Base-by-base conservation (phyloP, 2,113 vertebrate species). In the Hyperoodon ampullatus region DNA sequence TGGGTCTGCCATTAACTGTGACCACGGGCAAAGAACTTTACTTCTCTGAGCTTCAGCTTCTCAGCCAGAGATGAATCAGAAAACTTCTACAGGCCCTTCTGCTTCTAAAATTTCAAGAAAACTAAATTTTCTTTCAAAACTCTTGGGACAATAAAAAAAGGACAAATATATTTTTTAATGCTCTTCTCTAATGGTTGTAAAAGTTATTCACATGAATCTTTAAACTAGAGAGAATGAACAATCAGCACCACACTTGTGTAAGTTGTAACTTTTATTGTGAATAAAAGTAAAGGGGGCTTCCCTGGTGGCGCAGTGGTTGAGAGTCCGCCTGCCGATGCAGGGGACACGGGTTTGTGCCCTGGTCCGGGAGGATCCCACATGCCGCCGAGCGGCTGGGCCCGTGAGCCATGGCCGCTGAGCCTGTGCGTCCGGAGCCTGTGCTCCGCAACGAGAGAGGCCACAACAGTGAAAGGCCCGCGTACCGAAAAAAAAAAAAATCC, bases 101-200 rank as follows among this genome's bases (percentile, higher is more conserved):
- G 4, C 4, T 80, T 95, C 82, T 72, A 90, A 88, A 92, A 84
- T 70, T 30, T 71, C 30, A 84, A 94, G 26, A 78, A 95, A 80
- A 86, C 21, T 8, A 71, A 90, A 72, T 39, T 82, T 50, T 81
- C 5, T 88, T 97, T 94, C 33, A 81, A 94, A 94, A 94, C 11
- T 50, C 26, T 68, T 77, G 30, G 5, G 4, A 88, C 26, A 85
- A 35, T 88, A 35, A 68, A 83, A 44, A 78, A 60, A 55, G 21
- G 26, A 82, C 44, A 95, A 81, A 35, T 70, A 2, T 70, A 81
- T 81, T 93, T 77, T 70, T 18, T 86, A 95, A 91, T 28, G 8
- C 3, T 96, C 13, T 61, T 94, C 58, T 47, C 39, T 50, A 65
- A n/a, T 39, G 50, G 39, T n/a, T 94, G 8, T 23, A 94, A 83